Evolutionary conservation across 1,140 invertebrate species (phyloP), one percentile per base, ranked within the genome.

Genomic region (Drosophila orosa): DNA sequence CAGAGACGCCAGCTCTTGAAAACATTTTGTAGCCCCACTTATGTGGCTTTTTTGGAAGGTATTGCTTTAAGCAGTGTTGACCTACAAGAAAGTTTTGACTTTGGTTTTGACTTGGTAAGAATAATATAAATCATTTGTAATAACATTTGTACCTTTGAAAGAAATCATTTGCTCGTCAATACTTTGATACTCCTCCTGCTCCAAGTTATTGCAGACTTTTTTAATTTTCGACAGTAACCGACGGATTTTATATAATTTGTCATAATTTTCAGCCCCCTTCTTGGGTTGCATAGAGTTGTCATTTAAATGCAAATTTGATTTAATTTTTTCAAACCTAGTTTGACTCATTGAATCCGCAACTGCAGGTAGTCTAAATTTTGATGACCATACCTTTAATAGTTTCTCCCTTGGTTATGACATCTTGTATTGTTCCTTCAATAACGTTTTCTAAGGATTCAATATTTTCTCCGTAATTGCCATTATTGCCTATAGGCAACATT

Each of bases 301-400:
- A 50, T 50, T 68, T 31, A 68, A 22, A 22, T 68, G 56, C 27
- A 68, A 59, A 48, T 52, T 9, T 19, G 10, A 13, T 40, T 58
- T 68, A 15, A 40, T 48, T 59, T 68, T 68, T 15, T 68, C 45
- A 52, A 68, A 68, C 33, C 56, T 58, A 37, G 24, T 68, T 68
- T 47, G 19, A 29, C 29, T 29, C 29, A 29, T 29, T 29, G 29
- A 29, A 29, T 29, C 29, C 29, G 29, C 29, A 29, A 29, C 29
- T 27, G 27, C n/a, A n/a, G n/a, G n/a, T n/a, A n/a, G n/a, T n/a
- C n/a, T n/a, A n/a, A n/a, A n/a, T n/a, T n/a, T n/a, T n/a, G n/a
- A n/a, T n/a, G n/a, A n/a, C n/a, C n/a, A n/a, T n/a, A n/a, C n/a
- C n/a, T n/a, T n/a, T n/a, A n/a, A n/a, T n/a, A n/a, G n/a, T n/a